phyloP scores from a whole-genome alignment of 2,888 invertebrate species.

The Unio delphinus region DNA sequence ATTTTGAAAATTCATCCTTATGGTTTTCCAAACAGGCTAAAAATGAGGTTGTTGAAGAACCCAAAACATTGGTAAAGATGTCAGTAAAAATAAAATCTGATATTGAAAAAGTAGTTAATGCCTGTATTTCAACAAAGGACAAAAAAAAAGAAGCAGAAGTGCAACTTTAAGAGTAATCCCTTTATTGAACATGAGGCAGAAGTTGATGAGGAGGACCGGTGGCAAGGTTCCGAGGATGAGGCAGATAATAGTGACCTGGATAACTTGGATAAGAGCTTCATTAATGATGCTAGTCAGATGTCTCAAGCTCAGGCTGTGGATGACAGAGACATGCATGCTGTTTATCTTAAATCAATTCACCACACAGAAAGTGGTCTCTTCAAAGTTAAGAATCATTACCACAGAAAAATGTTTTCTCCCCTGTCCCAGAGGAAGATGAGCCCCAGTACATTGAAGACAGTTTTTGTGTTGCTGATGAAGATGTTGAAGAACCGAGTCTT shows the following conservation, averaged over 20 bases:
- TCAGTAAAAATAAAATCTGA: neutral
- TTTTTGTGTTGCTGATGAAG: constrained; percentile 56
- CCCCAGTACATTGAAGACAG: constrained; percentile 62
- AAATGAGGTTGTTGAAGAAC: constrained; percentile 29
- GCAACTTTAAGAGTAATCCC: constrained; percentile 29
- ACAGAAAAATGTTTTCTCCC: constrained; percentile 62
- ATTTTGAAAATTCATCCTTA: constrained; percentile 36
- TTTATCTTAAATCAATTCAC: constrained; percentile 66
- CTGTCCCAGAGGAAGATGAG: constrained; percentile 50
- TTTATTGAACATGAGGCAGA: constrained; percentile 84
- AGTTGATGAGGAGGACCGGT: constrained; percentile 75
- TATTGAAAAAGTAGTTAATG: neutral
- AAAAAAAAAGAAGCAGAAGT: constrained; percentile 7
- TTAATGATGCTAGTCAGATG: constrained; percentile 60
- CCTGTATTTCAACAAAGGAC: neutral
- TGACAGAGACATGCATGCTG: constrained; percentile 57
- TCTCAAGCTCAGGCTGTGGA: constrained; percentile 40
- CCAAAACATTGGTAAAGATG: neutral
- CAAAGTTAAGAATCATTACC: constrained; percentile 46
- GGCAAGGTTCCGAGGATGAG: constrained; percentile 56
- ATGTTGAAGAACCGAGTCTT: constrained; percentile 26
- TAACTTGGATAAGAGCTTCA: constrained; percentile 63
- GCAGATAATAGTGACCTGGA: constrained; percentile 55
- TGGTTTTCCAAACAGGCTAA: constrained; percentile 1
- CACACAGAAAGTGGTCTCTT: constrained; percentile 26